phyloP scores from a whole-genome alignment of 2,113 vertebrate species.

The Notarius quadriscutis region DNA sequence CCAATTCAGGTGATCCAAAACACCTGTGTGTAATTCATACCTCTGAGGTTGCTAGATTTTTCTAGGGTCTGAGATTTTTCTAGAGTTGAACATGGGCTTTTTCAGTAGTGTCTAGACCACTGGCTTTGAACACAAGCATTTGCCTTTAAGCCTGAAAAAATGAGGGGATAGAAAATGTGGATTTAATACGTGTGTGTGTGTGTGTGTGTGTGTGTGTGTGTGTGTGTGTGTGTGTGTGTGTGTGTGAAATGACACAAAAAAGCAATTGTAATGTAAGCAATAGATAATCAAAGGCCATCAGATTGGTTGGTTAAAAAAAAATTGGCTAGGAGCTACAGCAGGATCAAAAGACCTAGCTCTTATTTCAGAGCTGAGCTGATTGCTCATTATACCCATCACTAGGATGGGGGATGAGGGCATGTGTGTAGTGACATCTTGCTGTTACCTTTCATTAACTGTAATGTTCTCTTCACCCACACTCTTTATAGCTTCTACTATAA shows the following conservation, averaged over 20 bases:
- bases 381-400: neutral
- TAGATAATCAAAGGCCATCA: neutral
- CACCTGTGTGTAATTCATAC: neutral
- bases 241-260: no score
- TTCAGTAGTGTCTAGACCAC: neutral
- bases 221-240: no score
- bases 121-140: neutral
- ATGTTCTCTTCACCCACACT: neutral
- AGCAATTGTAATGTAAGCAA: neutral
- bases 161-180: neutral
- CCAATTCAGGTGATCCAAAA: neutral
- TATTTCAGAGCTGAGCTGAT: neutral
- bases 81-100: no score
- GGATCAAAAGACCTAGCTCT: neutral
- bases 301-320: neutral
- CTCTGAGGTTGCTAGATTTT: neutral
- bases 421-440: neutral
- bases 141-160: neutral
- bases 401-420: neutral
- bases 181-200: neutral
- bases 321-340: neutral
- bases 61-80: no score
- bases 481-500: constrained; percentile 26
- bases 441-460: neutral
- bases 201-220: no score